These are phyloP conservation scores for Cheumatopsyche charites DNA, from an alignment of 1,140 invertebrate genomes.

Conservation along the genomic window DNA sequence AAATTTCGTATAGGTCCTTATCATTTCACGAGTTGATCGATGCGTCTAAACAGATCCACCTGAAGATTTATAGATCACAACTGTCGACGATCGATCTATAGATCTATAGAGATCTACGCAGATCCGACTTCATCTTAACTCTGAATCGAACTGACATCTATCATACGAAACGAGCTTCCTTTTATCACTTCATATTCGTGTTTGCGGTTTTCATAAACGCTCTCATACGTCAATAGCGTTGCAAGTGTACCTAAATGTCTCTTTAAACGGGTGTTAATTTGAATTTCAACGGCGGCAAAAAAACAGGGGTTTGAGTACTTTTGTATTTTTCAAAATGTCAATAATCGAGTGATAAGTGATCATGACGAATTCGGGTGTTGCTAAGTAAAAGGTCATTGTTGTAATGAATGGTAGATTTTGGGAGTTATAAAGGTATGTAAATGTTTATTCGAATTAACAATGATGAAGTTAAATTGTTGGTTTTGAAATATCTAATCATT, in stretches of 20 bases:
- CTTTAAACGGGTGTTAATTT: slow-evolving; percentile 11
- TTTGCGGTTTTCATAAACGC: slow-evolving; percentile 17
- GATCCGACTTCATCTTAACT: slow-evolving; percentile 12
- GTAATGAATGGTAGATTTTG: neutral
- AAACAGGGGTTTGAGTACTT: neutral
- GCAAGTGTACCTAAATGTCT: slow-evolving; percentile 6
- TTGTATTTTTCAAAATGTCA: neutral
- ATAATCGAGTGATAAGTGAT: too few relatives aligned
- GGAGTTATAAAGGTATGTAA: too few relatives aligned
- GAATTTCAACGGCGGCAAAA: neutral
- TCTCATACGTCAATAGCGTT: neutral
- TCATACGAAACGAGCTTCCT: neutral
- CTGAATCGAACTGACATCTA: slow-evolving; percentile 29
- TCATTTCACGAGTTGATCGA: neutral
- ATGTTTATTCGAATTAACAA: too few relatives aligned
- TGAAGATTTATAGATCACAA: too few relatives aligned
- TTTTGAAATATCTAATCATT: too few relatives aligned
- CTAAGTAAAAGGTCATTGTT: neutral
- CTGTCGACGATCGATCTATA: too few relatives aligned
- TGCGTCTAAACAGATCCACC: neutral
- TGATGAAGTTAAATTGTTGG: too few relatives aligned
- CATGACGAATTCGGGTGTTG: neutral
- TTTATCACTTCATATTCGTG: slow-evolving; percentile 14
- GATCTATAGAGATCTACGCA: neutral
- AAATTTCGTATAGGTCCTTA: too few relatives aligned